Base-by-base conservation (phyloP, 2,797 vertebrate species). In the Parauchenoglanis ngamensis region DNA sequence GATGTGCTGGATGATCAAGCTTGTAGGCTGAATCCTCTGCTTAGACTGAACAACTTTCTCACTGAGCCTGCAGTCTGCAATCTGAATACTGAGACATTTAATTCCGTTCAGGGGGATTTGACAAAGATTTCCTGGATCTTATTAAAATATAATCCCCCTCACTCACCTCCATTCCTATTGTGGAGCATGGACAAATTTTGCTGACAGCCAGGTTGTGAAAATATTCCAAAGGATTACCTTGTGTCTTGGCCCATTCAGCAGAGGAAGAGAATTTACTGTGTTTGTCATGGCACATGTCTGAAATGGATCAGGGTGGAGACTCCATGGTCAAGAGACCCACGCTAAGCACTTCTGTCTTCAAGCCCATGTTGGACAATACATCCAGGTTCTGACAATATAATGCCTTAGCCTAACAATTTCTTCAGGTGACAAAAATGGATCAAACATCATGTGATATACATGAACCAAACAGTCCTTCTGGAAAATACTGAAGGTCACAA, bases 121-220 rank as follows among this genome's bases (percentile, higher is more conserved):
- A 95, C 92, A 91, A 91, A 95, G 95, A 95, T 96, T 96, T 96
- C 95, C 95, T 95, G 94, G 91, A 90, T 91, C 94, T 95, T 96
- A 96, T 96, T 95, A 96, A 96, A 96, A 94, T 93, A 93, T 95
- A 96, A 96, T 96, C 95, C 94, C 90, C 91, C 90, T 88, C 90
- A 92, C 89, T 85, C 83, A 91, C 92, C 88, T 89, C 87, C 75
- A 88, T 91, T 94, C 91, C 77, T 84, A 87, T 90, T 90, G 88
- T 88, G 93, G 93, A 92, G 90, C 85, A 84, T 91, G 89, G 90
- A 88, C 89, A 86, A 81, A 92, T 88, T 94, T 90, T 92, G 92
- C 92, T 94, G 93, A 92, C 94, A 94, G 87, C 89, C 83, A 80
- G 86, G 90, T 76, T 88, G 85, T 83, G 56, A 85, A 88, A 87